Evolutionary conservation across 1,140 invertebrate species (phyloP), one percentile per base, ranked within the genome.

Genomic region (Atta texana): DNA sequence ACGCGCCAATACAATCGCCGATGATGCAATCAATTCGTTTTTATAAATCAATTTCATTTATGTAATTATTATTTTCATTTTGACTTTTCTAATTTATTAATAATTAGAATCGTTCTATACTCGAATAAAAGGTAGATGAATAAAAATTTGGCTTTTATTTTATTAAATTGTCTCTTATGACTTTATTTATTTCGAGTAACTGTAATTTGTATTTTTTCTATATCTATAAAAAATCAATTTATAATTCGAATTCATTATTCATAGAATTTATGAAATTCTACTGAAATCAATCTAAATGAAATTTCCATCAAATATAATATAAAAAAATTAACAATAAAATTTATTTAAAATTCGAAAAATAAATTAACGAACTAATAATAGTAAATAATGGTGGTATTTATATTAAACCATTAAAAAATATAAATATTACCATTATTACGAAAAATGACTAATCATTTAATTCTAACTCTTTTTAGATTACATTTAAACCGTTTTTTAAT

Each of bases 311-410:
- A 49, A 49, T 49, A 61, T 63, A 31, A 31, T 18, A 68, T 12
- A 66, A 39, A 39, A 49, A 49, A 2, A 69, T 69, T 49, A 57
- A 81, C 44, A 81, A 71, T 57, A 14, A 49, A 71, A 71, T 68
- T 31, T 69, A 71, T 57, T 81, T 18, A 10, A 8, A 71, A 28
- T 77, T 44, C 21, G 1, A 10, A 7, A 63, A 77, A 44, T n/a
- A 6, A 44, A 28, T 49, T 44, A 64, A 24, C 1, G 34, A 63
- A 64, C 31, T 39, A 39, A 39, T 39, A 39, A 39, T 39, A 7
- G 6, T 39, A 39, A 39, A 39, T 39, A 39, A 39, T 39, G 34
- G 0, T 39, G 7, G 34, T 39, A 39, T 39, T 39, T 39, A 7
- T 39, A 39, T 39, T 39, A 39, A 44, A 61, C 8, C 2, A n/a